Evolutionary conservation across 1,140 invertebrate species (phyloP), one percentile per base, ranked within the genome.

Genomic region (Cydia pomonella): DNA sequence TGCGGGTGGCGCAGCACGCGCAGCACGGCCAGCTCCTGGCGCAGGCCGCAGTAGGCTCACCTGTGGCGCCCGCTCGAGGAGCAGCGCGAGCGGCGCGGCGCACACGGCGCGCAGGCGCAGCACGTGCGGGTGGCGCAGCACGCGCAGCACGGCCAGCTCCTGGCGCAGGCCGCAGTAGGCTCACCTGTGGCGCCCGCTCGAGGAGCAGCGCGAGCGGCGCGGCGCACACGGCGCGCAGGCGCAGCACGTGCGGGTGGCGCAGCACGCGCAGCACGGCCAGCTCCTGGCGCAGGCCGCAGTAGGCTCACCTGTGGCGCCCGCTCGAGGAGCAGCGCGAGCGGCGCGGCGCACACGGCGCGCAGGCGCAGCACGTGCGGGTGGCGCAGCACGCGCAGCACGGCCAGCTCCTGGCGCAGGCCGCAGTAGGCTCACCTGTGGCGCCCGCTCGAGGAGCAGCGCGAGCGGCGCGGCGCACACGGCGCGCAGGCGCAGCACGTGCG

Each of bases 81-180:
- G 95, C 41, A 99, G 93, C 33, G 98, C 97, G 18, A 99, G 87
- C 0, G 98, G 98, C 81, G 95, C 96, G 1, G 96, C 96, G 80
- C 96, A 98, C 69, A 97, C 96, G 0, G 98, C 99, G 33, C 99
- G 95, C 33, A 99, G 94, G 12, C 98, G 97, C 29, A 99, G 97
- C 79, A 99, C 98, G 93, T 99, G 97, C 1, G 96, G 93, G 93
- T 99, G 98, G 27, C 96, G 94, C 18, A 99, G 93, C 2, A 96
- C 96, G 13, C 97, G 90, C 7, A 99, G 92, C 66, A 99, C 98
- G 81, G 97, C 97, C 74, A 99, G 92, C 92, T 99, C 99, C 91
- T 99, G 98, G 41, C 99, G 94, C 2, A 98, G 98, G 0, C 96
- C 98, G 91, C 96, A 98, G 93, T 99, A 99, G 0, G n/a, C n/a